phyloP scores from a whole-genome alignment of 1,140 invertebrate genomes.

The Daktulosphaira vitifoliae region DNA sequence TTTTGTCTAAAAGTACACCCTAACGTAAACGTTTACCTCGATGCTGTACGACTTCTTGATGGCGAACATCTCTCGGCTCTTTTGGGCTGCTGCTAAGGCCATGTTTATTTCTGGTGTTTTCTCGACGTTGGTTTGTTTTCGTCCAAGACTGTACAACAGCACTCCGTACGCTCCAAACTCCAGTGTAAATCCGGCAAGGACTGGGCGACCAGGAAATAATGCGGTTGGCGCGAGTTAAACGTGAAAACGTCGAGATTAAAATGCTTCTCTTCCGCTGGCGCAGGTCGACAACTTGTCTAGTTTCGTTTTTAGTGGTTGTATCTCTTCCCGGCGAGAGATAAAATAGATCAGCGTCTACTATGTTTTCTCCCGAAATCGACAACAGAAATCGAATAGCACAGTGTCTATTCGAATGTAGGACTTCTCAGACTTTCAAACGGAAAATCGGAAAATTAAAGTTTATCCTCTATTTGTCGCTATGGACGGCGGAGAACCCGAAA shows the following conservation, averaged over 20 bases:
- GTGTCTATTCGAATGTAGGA: not conserved
- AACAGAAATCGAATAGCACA: not conserved
- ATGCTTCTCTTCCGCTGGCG: too few relatives aligned
- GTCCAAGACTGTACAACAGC: slow-evolving; percentile 23
- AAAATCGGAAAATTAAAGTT: slow-evolving; percentile 9
- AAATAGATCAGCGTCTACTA: not conserved
- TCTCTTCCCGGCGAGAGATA: slow-evolving; percentile 16
- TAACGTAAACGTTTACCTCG: slow-evolving; percentile 79
- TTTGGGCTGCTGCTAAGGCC: slow-evolving; percentile 78
- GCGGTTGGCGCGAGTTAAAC: not conserved
- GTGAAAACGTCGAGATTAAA: not conserved
- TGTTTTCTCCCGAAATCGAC: slow-evolving; percentile 25
- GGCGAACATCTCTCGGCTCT: slow-evolving; percentile 86
- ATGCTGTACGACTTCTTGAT: slow-evolving; percentile 95
- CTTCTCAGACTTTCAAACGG: slow-evolving; percentile 15
- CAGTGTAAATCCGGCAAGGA: slow-evolving; percentile 27
- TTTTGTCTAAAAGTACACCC: too few relatives aligned
- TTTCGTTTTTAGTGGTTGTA: slow-evolving; percentile 19
- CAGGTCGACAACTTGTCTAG: slow-evolving; percentile 35
- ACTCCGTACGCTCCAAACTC: slow-evolving; percentile 38
- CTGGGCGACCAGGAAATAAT: not conserved
- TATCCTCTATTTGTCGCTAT: slow-evolving; percentile 34
- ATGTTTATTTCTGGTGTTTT: slow-evolving; percentile 49
- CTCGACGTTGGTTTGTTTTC: not conserved
- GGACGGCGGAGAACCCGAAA: slow-evolving; percentile 25